A percentile compares a stretch with the other conserved stretches of the same genome.
Conservation (phyloP, 2,113 vertebrate species). For the Chlamydotis undulata region DNA sequence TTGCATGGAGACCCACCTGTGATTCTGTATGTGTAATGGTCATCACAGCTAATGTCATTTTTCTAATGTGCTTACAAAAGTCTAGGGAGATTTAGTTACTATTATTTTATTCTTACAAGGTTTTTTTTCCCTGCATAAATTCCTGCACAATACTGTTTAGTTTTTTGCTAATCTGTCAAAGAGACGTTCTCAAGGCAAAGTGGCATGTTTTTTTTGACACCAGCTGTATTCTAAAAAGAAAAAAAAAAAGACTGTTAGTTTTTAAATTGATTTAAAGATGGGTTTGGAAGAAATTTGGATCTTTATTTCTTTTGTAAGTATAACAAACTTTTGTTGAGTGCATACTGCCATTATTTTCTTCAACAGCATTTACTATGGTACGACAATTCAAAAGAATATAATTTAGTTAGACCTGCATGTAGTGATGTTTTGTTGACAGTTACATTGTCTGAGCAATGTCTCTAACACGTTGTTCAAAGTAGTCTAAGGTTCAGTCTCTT, state of each 20-base stretch:
- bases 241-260: background rate
- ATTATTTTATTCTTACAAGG: background rate
- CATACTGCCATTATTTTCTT: background rate
- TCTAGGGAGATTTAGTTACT: background rate
- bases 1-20: background rate
- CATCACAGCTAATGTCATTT: background rate
- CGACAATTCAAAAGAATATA: background rate
- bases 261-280: background rate
- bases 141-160: background rate
- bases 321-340: background rate
- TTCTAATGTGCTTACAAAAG: background rate
- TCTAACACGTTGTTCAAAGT: background rate
- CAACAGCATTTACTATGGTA: background rate
- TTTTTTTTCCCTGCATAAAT: background rate
- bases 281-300: background rate
- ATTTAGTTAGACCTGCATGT: background rate
- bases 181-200: background rate
- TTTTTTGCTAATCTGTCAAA: background rate
- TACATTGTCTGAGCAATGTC: background rate
- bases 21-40: background rate
- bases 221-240: background rate
- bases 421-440: background rate
- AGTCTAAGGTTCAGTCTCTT: background rate
- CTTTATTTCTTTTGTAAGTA: background rate
- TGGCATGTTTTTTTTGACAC: background rate